Evolutionary conservation across 2,113 vertebrate genomes (phyloP).

Genomic region (Cyanoliseus patagonus): DNA sequence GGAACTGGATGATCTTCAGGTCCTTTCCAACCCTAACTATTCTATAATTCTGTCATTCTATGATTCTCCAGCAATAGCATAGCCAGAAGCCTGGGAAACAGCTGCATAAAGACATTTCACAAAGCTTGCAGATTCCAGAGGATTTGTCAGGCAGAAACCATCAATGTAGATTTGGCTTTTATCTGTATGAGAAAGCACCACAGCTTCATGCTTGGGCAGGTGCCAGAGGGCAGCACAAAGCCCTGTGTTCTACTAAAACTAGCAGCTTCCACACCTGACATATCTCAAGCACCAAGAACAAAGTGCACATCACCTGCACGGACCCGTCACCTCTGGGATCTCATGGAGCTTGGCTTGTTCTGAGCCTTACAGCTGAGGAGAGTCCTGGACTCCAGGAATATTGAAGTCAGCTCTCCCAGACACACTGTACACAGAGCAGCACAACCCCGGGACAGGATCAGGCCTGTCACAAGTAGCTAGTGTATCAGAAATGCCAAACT

Average conservation of each 20-base stretch:
- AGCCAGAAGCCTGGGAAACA: not conserved
- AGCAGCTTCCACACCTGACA: not conserved
- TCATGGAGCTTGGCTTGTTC: not conserved
- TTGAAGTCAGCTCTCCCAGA: not conserved
- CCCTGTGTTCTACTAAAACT: not conserved
- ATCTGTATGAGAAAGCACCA: not conserved
- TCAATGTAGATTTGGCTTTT: not conserved
- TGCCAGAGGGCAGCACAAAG: not conserved
- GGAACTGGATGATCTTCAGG: no score
- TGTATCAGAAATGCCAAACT: not conserved
- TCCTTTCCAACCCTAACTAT: no score
- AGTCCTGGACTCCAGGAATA: not conserved
- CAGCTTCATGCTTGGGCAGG: not conserved
- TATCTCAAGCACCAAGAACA: no score
- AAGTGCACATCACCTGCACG: fast-evolving
- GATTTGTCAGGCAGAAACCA: not conserved
- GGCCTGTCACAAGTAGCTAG: not conserved
- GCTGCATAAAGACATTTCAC: not conserved
- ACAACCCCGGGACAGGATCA: not conserved
- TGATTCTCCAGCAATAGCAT: not conserved
- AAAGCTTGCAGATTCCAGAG: not conserved
- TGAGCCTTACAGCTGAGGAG: not conserved
- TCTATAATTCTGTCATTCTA: no score
- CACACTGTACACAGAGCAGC: not conserved
- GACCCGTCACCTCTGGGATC: not conserved